Conservation (phyloP, 2,797 vertebrate genomes). For the Coracias cyanogaster region DNA sequence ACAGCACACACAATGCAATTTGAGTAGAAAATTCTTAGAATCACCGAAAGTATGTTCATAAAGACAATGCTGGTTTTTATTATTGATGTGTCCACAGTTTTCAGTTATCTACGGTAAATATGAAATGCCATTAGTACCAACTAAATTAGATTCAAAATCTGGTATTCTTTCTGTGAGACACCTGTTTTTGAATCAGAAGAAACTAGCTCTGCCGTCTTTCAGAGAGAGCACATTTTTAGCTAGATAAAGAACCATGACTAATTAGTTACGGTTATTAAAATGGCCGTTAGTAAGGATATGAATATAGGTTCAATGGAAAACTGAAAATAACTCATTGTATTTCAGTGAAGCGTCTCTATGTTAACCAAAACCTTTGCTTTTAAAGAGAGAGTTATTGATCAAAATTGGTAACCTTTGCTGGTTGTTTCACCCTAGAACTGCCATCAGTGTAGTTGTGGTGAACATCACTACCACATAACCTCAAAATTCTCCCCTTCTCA, state of each 20-base stretch:
- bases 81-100: not conserved
- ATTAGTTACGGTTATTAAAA: not conserved
- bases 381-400: not conserved
- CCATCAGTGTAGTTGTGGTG: not conserved
- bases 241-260: not conserved
- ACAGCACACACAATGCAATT: not conserved
- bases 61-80: not conserved
- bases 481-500: not conserved
- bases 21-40: not conserved
- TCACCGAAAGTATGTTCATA: not conserved
- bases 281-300: not conserved
- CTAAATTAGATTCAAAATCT: not conserved
- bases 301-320: not conserved
- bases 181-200: not conserved
- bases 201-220: not conserved
- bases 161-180: not conserved
- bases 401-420: not conserved
- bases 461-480: not conserved
- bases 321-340: not conserved
- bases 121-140: not conserved
- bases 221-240: not conserved
- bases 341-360: not conserved
- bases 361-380: not conserved
- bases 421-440: not conserved
- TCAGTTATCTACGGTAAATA: not conserved